A percentile compares a stretch with the other conserved stretches of the same genome.
Evolutionary conservation across 2,797 vertebrate genomes (phyloP).

Genomic region (Myotis daubentonii): DNA sequence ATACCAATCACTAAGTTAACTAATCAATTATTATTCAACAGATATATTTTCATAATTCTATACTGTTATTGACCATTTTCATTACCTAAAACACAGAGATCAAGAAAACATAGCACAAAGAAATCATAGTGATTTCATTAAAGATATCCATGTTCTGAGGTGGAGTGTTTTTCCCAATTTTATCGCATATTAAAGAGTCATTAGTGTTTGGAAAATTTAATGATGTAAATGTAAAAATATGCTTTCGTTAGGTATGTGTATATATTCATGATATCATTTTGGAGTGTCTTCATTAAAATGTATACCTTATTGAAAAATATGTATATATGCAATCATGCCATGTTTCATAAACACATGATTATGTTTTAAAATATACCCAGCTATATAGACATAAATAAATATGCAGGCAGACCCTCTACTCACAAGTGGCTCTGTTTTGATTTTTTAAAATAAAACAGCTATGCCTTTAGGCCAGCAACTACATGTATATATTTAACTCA

Average conservation of each 20-base stretch:
- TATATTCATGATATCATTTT: slow-evolving; percentile 17
- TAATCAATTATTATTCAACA: neutral
- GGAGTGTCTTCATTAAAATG: slow-evolving; percentile 54
- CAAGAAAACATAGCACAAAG: neutral
- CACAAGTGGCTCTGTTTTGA: slow-evolving; percentile 3
- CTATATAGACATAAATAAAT: slow-evolving; percentile 9
- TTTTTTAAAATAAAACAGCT: neutral
- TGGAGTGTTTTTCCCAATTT: neutral
- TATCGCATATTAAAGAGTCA: slow-evolving; percentile 4
- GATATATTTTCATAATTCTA: slow-evolving; percentile 11
- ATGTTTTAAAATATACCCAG: slow-evolving; percentile 55
- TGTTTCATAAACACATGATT: slow-evolving; percentile 62
- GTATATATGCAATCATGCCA: neutral
- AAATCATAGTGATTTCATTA: slow-evolving; percentile 11
- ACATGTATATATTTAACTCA: slow-evolving; percentile 37
- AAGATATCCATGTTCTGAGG: neutral
- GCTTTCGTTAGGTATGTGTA: neutral
- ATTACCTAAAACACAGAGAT: neutral
- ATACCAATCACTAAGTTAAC: neutral
- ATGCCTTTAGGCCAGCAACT: slow-evolving; percentile 9
- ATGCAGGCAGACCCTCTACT: neutral
- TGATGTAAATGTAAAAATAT: slow-evolving; percentile 56
- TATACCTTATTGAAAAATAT: slow-evolving; percentile 49
- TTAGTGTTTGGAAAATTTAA: neutral
- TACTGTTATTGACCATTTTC: neutral